These are phyloP conservation scores for Calidris pygmaea DNA, from an alignment of 2,113 vertebrate species.

Conservation along the genomic window DNA sequence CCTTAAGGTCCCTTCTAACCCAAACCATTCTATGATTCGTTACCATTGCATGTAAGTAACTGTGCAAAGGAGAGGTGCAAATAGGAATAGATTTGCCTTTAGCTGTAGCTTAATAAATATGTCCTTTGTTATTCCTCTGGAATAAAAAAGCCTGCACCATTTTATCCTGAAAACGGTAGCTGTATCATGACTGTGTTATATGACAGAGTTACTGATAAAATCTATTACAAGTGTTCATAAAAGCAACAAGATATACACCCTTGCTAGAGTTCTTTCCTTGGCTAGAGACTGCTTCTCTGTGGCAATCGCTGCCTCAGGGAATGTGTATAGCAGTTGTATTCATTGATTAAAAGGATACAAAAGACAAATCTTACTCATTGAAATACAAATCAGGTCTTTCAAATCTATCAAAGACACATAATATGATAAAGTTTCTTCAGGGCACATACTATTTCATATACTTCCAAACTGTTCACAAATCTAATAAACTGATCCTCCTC, in stretches of 20 bases:
- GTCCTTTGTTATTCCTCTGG: background rate
- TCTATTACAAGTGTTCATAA: slow-evolving; percentile 8
- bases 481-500: slow-evolving; percentile 49
- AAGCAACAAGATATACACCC: background rate
- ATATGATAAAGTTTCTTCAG: slow-evolving; percentile 56
- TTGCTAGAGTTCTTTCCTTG: background rate
- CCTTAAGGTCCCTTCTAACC: too few relatives aligned
- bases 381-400: slow-evolving; percentile 62
- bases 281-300: slow-evolving; percentile 21
- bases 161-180: background rate
- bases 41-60: too few relatives aligned
- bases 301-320: slow-evolving; percentile 49
- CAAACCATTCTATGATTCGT: too few relatives aligned
- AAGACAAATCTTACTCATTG: slow-evolving; percentile 56
- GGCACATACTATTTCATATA: slow-evolving; percentile 33
- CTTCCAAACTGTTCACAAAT: slow-evolving; percentile 21
- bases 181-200: background rate
- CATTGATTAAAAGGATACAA: slow-evolving; percentile 64
- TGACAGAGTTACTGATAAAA: slow-evolving; percentile 21
- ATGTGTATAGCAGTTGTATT: slow-evolving; percentile 40
- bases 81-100: too few relatives aligned
- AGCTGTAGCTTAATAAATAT: background rate
- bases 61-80: too few relatives aligned
- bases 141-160: background rate
- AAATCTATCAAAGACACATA: slow-evolving; percentile 45